A percentile compares a stretch with the other conserved stretches of the same genome.
These are phyloP conservation scores for Nettapus auritus DNA, from an alignment of 2,113 vertebrate genomes.

Conservation along the genomic window DNA sequence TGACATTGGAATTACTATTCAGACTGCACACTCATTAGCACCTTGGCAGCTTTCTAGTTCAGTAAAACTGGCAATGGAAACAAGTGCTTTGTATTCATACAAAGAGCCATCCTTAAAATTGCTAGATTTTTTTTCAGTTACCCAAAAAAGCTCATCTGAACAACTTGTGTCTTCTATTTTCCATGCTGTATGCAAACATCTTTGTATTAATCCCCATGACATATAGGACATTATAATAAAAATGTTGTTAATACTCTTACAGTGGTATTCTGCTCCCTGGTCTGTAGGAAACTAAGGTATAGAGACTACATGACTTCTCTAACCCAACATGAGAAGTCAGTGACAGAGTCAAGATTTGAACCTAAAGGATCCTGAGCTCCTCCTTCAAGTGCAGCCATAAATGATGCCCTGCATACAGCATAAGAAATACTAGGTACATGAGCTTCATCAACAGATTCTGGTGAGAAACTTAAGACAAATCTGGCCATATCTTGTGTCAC, in stretches of 20 bases:
- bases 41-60: slow-evolving; percentile 34
- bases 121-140: neutral
- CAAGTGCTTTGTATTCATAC: slow-evolving; percentile 38
- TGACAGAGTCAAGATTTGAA: neutral
- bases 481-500: neutral
- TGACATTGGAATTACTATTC: slow-evolving; percentile 21
- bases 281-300: neutral
- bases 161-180: neutral
- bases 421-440: neutral
- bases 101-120: neutral
- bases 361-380: neutral
- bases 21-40: slow-evolving; percentile 5
- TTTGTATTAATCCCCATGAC: neutral
- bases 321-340: neutral
- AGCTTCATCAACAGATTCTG: neutral
- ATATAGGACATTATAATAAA: neutral
- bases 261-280: neutral
- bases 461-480: neutral
- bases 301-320: neutral
- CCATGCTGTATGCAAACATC: neutral
- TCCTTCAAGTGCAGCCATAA: neutral
- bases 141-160: neutral
- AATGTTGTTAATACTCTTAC: neutral
- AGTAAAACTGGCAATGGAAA: slow-evolving; percentile 25
- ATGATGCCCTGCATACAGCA: neutral